Conservation (phyloP, 2,797 vertebrate genomes). For the Rousettus madagascariensis region DNA sequence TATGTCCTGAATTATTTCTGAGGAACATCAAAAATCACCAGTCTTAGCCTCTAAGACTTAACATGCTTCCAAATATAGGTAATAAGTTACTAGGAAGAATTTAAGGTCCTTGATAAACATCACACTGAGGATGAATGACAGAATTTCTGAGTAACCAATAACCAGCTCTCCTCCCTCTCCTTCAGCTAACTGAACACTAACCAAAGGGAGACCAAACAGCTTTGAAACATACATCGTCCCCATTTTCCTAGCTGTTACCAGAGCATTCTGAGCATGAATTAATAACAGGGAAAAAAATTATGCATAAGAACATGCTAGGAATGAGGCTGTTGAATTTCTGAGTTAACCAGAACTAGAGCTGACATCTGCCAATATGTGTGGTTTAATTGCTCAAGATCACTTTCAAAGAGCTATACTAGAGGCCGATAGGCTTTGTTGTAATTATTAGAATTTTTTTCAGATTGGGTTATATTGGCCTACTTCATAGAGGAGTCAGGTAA, state of each 20-base stretch:
- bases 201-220: neutral
- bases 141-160: neutral
- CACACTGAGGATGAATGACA: neutral
- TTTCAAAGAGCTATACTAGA: neutral
- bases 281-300: slow-evolving; percentile 21
- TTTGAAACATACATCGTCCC: neutral
- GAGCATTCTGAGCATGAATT: neutral
- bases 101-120: neutral
- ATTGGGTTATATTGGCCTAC: neutral
- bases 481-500: neutral
- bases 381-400: neutral
- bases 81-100: neutral
- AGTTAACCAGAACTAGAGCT: neutral
- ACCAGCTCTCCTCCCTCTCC: neutral
- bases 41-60: neutral
- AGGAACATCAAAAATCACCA: neutral
- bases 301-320: neutral
- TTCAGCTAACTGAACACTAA: neutral
- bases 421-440: slow-evolving; percentile 17
- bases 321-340: slow-evolving; percentile 10
- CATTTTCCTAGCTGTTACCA: neutral
- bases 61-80: slow-evolving; percentile 27
- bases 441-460: slow-evolving; percentile 49
- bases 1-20: neutral
- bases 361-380: neutral